phyloP scores from a whole-genome alignment of 2,113 vertebrate genomes.

The Bujurquina vittata region DNA sequence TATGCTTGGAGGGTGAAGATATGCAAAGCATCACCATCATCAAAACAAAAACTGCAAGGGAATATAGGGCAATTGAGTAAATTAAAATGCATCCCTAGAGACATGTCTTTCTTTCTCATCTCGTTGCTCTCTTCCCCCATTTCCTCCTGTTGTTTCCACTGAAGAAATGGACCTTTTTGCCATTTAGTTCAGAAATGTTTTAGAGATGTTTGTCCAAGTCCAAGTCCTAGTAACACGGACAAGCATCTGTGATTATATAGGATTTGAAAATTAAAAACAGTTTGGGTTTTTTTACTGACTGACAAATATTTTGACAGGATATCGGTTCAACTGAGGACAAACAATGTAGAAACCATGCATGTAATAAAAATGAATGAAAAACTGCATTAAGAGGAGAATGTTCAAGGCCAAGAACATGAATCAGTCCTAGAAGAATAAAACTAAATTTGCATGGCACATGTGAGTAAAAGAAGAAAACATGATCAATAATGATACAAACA shows the following conservation, averaged over 20 bases:
- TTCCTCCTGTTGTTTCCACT: constrained; percentile 34
- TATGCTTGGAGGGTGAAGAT: constrained; percentile 77
- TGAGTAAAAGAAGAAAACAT: neutral
- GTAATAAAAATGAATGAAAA: constrained; percentile 5
- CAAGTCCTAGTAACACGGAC: constrained; percentile 20
- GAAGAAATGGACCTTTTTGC: constrained; percentile 35
- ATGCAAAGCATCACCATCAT: constrained; percentile 81
- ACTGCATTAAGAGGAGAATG: neutral
- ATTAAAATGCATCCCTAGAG: constrained; percentile 82
- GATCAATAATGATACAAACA: neutral
- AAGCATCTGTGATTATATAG: constrained; percentile 29
- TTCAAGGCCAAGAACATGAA: neutral
- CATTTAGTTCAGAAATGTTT: constrained; percentile 47
- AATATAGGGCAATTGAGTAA: constrained; percentile 82
- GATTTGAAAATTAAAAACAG: constrained; percentile 23
- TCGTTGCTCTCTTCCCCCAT: constrained; percentile 51
- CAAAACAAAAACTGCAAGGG: constrained; percentile 81
- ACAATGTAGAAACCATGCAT: neutral
- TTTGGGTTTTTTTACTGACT: neutral
- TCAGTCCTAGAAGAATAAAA: neutral
- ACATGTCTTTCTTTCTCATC: constrained; percentile 65
- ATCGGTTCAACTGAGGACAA: constrained; percentile 32
- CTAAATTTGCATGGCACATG: neutral
- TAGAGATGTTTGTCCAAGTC: constrained; percentile 40
- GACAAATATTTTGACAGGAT: constrained; percentile 23